These are phyloP conservation scores for Hyla sarda DNA, from an alignment of 2,113 vertebrate species.

Conservation along the genomic window DNA sequence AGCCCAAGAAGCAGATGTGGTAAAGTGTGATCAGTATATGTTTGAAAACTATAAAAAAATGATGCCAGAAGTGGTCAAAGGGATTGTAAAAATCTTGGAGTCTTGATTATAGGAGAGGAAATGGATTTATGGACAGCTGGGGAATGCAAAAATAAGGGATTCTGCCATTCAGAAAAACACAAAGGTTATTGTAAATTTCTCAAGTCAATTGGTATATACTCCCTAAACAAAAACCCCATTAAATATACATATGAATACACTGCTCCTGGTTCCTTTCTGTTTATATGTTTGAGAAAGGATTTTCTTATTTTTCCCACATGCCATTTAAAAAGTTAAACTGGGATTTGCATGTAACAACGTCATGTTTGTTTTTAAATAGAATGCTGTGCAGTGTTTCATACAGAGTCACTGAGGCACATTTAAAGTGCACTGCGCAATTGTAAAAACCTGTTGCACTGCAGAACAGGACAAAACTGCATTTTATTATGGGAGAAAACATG, in stretches of 20 bases:
- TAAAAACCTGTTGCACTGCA: slow-evolving; percentile 31
- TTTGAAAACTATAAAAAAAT: slow-evolving; percentile 59
- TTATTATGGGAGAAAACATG: slow-evolving; percentile 49
- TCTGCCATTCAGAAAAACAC: slow-evolving; percentile 56
- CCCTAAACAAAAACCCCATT: slow-evolving; percentile 23
- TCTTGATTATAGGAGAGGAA: slow-evolving; percentile 58
- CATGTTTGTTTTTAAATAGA: slow-evolving; percentile 53
- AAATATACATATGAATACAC: slow-evolving; percentile 41
- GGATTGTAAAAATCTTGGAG: slow-evolving; percentile 57
- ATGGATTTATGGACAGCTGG: slow-evolving; percentile 59
- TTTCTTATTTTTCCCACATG: slow-evolving; percentile 54
- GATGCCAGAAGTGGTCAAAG: slow-evolving; percentile 59
- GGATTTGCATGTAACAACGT: slow-evolving; percentile 43
- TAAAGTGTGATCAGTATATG: slow-evolving; percentile 58
- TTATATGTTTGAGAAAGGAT: slow-evolving; percentile 43
- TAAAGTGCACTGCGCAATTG: slow-evolving; percentile 44
- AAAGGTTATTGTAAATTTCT: slow-evolving; percentile 57
- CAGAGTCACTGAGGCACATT: slow-evolving; percentile 29
- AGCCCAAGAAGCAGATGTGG: slow-evolving; percentile 59
- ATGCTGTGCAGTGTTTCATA: slow-evolving; percentile 48
- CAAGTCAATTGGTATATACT: slow-evolving; percentile 36
- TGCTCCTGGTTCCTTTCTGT: slow-evolving; percentile 31
- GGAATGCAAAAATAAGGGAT: slow-evolving; percentile 55
- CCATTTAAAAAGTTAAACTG: slow-evolving; percentile 49
- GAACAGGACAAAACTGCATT: slow-evolving; percentile 42